Evolutionary conservation across 1,140 invertebrate species (phyloP).

Genomic region (Drosophila trapezifrons): DNA sequence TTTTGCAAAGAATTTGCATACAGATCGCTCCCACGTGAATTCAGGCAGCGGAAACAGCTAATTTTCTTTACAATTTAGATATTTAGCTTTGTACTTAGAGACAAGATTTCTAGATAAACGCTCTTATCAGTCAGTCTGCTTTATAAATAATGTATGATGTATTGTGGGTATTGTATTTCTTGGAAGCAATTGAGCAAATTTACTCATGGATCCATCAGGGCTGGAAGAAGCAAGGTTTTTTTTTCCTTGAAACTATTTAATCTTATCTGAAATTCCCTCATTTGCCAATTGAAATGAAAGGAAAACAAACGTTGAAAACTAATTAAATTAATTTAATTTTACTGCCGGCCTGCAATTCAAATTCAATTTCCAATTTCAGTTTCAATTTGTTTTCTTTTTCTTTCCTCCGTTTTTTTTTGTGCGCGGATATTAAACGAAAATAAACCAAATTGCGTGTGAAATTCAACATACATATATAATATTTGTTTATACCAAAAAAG

Average conservation of each 20-base stretch:
- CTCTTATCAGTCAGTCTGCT: constrained; percentile 15
- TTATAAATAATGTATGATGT: constrained; percentile 34
- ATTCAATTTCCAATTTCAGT: constrained; percentile 52
- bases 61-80: constrained; percentile 64
- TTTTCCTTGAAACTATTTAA: constrained; percentile 18
- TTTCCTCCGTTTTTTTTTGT: not conserved
- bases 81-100: constrained; percentile 48
- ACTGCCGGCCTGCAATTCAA: constrained; percentile 21
- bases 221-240: not conserved
- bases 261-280: constrained; percentile 37
- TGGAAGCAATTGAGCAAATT: constrained; percentile 17
- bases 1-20: constrained; percentile 52
- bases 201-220: constrained; percentile 22
- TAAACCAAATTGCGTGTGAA: constrained; percentile 73
- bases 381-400: constrained; percentile 4
- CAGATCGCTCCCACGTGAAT: constrained; percentile 43
- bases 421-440: constrained; percentile 49
- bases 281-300: constrained; percentile 45
- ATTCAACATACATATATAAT: constrained; percentile 46
- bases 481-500: constrained; percentile 66
- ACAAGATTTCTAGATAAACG: constrained; percentile 42
- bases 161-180: not conserved
- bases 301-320: constrained; percentile 42
- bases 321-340: constrained; percentile 58
- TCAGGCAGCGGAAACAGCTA: constrained; percentile 55